Evolutionary conservation across 2,113 vertebrate species (phyloP), one percentile per base, ranked within the genome.

Genomic region (Athene cunicularia): DNA sequence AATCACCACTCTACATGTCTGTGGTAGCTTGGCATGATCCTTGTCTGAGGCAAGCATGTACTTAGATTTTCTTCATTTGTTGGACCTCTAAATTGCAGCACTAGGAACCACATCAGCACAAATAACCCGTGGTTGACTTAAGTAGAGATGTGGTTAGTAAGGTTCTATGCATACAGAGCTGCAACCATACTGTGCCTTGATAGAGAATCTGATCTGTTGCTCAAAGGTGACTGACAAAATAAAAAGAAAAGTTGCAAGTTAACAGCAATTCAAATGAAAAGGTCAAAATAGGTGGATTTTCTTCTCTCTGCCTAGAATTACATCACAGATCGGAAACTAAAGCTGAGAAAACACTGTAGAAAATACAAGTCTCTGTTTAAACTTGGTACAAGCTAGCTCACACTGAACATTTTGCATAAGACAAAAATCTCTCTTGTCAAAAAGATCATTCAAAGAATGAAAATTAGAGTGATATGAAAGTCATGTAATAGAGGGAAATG

Each of bases 251-350:
- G 7, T 70, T 83, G 11, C 7, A 80, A 45, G 55, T 90, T 89
- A 97, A 60, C 30, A 95, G 56, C 58, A 90, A 77, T n/a, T 96
- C 91, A 97, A 95, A 93, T 41, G 18, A 84, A 95, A 96, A 95
- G 73, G 63, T 94, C 81, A 92, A 96, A 88, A 93, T 39, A 96
- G 73, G 43, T 17, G n/a, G 32, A 53, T 60, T 89, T 96, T 96
- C 90, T 71, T n/a, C n/a, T 89, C 67, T 91, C 81, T 92, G 77
- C 68, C 47, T 95, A 73, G 66, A 56, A 76, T 60, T 87, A 72
- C 55, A 95, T 74, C 67, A 95, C 94, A 90, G 73, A 94, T 41
- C 75, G 96, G 67, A 94, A 97, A 95, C 50, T 28, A 90, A 26
- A 75, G 17, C 50, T 82, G 53, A 94, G 52, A 7, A 87, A 93